Evolutionary conservation across 1,140 invertebrate genomes (phyloP).

Genomic region (Anagrus nilaparvatae): DNA sequence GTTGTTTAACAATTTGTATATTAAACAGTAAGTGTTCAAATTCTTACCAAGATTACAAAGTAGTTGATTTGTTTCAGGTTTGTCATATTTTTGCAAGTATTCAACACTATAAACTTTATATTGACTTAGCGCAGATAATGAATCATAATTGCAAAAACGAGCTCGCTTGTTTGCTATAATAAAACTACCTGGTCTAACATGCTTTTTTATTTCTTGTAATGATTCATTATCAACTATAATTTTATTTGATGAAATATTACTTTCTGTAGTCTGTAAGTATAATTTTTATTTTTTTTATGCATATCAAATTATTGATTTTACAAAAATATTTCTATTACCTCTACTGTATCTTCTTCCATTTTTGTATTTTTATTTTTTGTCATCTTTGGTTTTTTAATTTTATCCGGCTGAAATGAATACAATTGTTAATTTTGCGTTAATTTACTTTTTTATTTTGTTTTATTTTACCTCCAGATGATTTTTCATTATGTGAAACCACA

Average conservation of each 20-base stretch:
- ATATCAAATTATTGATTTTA: constrained; percentile 15
- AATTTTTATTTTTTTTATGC: constrained; percentile 16
- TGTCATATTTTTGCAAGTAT: constrained; percentile 34
- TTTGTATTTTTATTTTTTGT: too few relatives aligned
- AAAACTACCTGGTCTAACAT: constrained; percentile 32
- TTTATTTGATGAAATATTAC: constrained; percentile 13
- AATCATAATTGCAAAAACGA: constrained; percentile 37
- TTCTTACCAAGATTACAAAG: constrained; percentile 26
- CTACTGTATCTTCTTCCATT: too few relatives aligned
- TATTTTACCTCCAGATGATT: constrained; percentile 30
- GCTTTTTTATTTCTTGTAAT: constrained; percentile 29
- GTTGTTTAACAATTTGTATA: constrained; percentile 1
- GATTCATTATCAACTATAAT: constrained; percentile 35
- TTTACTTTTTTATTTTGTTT: constrained; percentile 18
- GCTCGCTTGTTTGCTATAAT: constrained; percentile 36
- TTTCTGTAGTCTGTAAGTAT: constrained; percentile 15
- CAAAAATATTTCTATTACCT: too few relatives aligned
- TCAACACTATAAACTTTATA: constrained; percentile 37
- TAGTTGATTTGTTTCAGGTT: constrained; percentile 31
- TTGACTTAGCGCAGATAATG: constrained; percentile 31
- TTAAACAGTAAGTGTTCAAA: constrained; percentile 4
- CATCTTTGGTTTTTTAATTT: too few relatives aligned
- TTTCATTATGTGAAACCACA: constrained; percentile 39
- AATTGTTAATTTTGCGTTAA: too few relatives aligned
- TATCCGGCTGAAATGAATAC: too few relatives aligned